Conservation (phyloP, 2,797 vertebrate species). For the Semotilus atromaculatus region DNA sequence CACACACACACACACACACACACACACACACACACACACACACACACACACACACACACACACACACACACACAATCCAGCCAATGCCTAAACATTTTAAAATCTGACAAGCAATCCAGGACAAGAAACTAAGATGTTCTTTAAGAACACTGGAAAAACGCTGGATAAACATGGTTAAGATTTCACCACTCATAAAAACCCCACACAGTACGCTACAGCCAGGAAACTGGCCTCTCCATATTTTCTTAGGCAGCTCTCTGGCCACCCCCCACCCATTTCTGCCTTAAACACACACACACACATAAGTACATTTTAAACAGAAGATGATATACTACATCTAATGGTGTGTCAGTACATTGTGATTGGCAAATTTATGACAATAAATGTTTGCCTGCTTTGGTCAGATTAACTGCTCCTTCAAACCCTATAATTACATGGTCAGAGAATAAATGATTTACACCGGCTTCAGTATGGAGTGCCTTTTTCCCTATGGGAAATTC, state of each 20-base stretch:
- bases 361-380: slow-evolving; percentile 28
- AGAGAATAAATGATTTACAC: slow-evolving; percentile 29
- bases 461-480: neutral
- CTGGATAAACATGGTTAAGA: slow-evolving; percentile 53
- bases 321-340: slow-evolving; percentile 27
- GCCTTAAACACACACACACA: slow-evolving; percentile 30
- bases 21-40: neutral
- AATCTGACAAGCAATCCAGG: neutral
- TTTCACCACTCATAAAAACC: slow-evolving; percentile 53
- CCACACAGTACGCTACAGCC: slow-evolving; percentile 38
- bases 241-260: slow-evolving; percentile 45
- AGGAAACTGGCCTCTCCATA: slow-evolving; percentile 57
- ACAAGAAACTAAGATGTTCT: slow-evolving; percentile 40
- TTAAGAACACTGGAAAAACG: slow-evolving; percentile 45
- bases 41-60: neutral
- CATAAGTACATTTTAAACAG: slow-evolving; percentile 3
- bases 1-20: no score
- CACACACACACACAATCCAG: neutral
- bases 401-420: slow-evolving; percentile 30
- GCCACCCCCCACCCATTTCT: slow-evolving; percentile 17
- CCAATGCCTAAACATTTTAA: slow-evolving; percentile 19
- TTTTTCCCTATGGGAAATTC: slow-evolving; percentile 5
- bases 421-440: slow-evolving; percentile 35
- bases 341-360: neutral
- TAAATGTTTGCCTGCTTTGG: slow-evolving; percentile 32